Conservation (phyloP, 2,888 invertebrate genomes). For the Ptilodon capucinus region DNA sequence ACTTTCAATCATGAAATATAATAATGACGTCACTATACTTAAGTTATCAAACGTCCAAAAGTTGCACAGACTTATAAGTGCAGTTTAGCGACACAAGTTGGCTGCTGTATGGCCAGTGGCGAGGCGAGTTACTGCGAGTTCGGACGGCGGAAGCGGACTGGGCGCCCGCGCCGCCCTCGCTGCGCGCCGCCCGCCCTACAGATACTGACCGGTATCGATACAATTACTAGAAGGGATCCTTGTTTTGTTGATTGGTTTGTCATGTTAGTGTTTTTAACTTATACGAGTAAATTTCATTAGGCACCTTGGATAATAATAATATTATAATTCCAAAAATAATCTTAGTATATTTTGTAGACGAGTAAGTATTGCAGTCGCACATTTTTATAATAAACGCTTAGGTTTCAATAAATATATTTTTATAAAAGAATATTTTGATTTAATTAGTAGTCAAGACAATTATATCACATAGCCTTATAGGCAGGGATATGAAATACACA, state of each 20-base stretch:
- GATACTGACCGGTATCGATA: conserved; percentile 37
- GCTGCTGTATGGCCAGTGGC: not conserved
- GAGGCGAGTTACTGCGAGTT: conserved; percentile 31
- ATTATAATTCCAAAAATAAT: too few species aligned
- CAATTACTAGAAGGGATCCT: conserved; percentile 48
- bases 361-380: too few species aligned
- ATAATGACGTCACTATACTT: not conserved
- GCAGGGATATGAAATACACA: too few species aligned
- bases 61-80: not conserved
- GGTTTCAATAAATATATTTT: too few species aligned
- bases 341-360: too few species aligned
- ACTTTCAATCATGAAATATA: not conserved
- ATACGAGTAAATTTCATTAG: not conserved
- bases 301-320: too few species aligned
- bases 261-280: not conserved
- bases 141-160: conserved; percentile 55
- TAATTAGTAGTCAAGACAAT: too few species aligned
- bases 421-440: too few species aligned
- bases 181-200: conserved; percentile 54
- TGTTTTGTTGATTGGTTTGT: not conserved
- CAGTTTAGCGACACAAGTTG: not conserved
- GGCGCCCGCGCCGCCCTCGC: conserved; percentile 69
- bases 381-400: too few species aligned
- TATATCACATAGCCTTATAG: too few species aligned
- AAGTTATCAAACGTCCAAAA: not conserved